Percentiles rank a stretch among this genome's conserved stretches.
Conservation (phyloP, 2,113 vertebrate genomes). For the Python bivittatus region DNA sequence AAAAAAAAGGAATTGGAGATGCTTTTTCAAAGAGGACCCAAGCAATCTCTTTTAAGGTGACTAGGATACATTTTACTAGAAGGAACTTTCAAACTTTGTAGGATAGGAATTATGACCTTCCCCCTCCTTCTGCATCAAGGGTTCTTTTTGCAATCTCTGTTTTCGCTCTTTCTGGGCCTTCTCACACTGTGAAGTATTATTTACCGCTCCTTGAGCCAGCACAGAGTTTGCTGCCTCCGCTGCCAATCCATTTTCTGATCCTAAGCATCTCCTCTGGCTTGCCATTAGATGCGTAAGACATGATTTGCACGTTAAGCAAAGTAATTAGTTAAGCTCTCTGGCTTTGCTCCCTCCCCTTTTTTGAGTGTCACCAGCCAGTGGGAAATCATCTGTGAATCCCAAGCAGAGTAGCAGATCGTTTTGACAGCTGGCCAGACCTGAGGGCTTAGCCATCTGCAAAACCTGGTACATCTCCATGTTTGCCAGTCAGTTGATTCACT, state of each 20-base stretch:
- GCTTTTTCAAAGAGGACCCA: background rate
- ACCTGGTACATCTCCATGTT: background rate
- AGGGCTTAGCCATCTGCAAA: background rate
- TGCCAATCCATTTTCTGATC: background rate
- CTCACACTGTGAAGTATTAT: no score
- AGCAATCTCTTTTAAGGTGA: background rate
- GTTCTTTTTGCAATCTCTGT: background rate
- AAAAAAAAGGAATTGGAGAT: background rate
- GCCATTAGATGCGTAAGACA: background rate
- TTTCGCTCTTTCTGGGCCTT: background rate
- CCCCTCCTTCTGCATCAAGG: background rate
- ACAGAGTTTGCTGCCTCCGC: background rate
- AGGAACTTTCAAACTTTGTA: background rate
- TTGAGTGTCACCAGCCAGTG: background rate
- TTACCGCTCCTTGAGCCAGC: background rate
- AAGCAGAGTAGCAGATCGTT: background rate
- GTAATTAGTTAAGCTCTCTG: background rate
- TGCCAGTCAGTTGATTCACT: background rate
- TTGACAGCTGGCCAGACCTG: background rate
- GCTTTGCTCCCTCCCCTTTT: background rate
- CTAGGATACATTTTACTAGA: background rate
- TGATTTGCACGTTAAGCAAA: background rate
- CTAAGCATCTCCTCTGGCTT: background rate
- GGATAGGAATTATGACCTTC: background rate
- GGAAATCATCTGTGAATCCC: background rate